A percentile compares a stretch with the other conserved stretches of the same genome.
These are phyloP conservation scores for Cryptus armator DNA, from an alignment of 2,888 invertebrate genomes.

Conservation along the genomic window DNA sequence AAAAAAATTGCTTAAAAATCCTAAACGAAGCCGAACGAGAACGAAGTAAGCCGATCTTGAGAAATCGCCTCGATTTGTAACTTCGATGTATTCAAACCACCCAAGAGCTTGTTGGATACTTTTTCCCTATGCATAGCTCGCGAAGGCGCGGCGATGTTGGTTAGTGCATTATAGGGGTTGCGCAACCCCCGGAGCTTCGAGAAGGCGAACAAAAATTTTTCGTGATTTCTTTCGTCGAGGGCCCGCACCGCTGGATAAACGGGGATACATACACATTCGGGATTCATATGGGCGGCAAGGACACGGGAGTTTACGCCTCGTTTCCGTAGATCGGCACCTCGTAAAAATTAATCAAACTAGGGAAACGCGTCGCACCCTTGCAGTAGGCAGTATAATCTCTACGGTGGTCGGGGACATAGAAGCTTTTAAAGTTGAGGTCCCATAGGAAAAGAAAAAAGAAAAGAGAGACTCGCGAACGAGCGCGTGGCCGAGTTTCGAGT, in stretches of 20 bases:
- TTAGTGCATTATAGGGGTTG: slow-evolving; percentile 6
- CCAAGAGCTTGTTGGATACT: slow-evolving; percentile 48
- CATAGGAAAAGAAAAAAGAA: background rate
- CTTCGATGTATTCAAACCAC: slow-evolving; percentile 43
- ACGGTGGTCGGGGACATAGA: slow-evolving; percentile 16
- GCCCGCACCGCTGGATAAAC: slow-evolving; percentile 30
- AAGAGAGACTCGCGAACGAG: slow-evolving; percentile 21
- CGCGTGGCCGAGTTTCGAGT: slow-evolving; percentile 69
- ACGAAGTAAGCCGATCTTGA: slow-evolving; percentile 51
- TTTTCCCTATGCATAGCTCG: slow-evolving; percentile 22
- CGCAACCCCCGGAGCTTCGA: slow-evolving; percentile 28
- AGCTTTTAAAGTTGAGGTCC: background rate
- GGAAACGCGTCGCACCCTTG: slow-evolving; percentile 52
- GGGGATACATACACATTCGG: slow-evolving; percentile 27
- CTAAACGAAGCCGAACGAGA: slow-evolving; percentile 7
- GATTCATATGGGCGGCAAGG: slow-evolving; percentile 62
- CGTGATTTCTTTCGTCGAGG: slow-evolving; percentile 44
- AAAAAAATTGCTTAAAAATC: slow-evolving; percentile 38
- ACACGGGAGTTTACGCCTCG: background rate
- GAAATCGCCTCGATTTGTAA: slow-evolving; percentile 69
- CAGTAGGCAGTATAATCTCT: slow-evolving; percentile 21
- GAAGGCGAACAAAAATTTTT: slow-evolving; percentile 31
- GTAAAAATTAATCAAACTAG: slow-evolving; percentile 65
- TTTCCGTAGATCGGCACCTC: slow-evolving; percentile 36
- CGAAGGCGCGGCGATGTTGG: background rate